These are phyloP conservation scores for Proctacanthus coquilletti DNA, from an alignment of 1,140 invertebrate genomes.

Conservation along the genomic window DNA sequence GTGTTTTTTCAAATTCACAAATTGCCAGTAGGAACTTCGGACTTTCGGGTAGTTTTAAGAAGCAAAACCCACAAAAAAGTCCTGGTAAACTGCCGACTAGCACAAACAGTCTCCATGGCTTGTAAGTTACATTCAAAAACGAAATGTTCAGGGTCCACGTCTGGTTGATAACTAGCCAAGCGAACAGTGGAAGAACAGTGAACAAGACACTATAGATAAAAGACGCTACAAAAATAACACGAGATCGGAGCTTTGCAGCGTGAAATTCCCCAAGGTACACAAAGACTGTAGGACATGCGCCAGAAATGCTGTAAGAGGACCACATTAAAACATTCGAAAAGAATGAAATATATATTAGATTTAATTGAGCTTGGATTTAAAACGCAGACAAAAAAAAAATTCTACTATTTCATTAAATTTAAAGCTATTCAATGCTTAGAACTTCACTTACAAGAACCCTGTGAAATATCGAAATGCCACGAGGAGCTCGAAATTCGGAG, in stretches of 20 bases:
- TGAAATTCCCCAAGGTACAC: conserved; percentile 23
- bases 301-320: conserved; percentile 11
- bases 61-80: conserved; percentile 36
- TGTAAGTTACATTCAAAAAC: conserved; percentile 31
- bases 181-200: conserved; percentile 36
- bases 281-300: conserved; percentile 12
- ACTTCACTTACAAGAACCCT: conserved; percentile 59
- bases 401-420: no score
- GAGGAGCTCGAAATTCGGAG: conserved; percentile 46
- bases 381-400: no score
- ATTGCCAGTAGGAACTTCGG: conserved; percentile 48
- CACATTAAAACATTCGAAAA: no score
- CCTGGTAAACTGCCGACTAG: conserved; percentile 45
- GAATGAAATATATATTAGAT: conserved; percentile 2
- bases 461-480: conserved; percentile 49
- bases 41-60: conserved; percentile 51
- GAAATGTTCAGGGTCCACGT: conserved; percentile 30
- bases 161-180: conserved; percentile 48
- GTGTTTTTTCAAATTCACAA: conserved; percentile 35
- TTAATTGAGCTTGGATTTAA: no score
- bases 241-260: conserved; percentile 9
- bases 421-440: no score
- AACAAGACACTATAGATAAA: conserved; percentile 16
- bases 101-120: conserved; percentile 53
- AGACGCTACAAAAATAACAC: conserved; percentile 12